Conservation (phyloP, 2,797 vertebrate species). For the Crocidura indochinensis region DNA sequence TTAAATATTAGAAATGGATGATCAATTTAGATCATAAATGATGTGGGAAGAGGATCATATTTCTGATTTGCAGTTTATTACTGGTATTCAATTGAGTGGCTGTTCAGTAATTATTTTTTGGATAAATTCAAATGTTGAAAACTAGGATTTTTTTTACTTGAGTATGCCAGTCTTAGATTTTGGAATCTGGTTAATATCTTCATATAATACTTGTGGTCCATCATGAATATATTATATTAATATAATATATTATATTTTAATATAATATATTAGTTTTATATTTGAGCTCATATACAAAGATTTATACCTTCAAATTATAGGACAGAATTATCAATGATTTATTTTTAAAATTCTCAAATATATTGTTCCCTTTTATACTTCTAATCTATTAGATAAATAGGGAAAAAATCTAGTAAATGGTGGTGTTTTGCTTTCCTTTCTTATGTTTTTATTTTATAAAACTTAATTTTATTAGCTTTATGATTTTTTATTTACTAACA, state of each 20-base stretch:
- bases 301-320: background rate
- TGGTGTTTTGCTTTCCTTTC: no score
- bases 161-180: background rate
- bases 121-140: background rate
- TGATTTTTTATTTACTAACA: no score
- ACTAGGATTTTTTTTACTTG: background rate
- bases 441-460: no score
- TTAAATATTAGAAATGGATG: constrained; percentile 11
- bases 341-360: constrained; percentile 25
- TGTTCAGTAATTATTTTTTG: constrained; percentile 2
- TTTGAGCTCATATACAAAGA: background rate
- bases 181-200: constrained; percentile 1
- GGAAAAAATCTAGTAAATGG: no score
- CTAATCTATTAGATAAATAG: no score
- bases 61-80: background rate
- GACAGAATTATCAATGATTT: background rate
- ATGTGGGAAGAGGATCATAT: background rate
- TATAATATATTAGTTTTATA: background rate
- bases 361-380: no score
- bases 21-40: constrained; percentile 38
- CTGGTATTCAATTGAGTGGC: background rate
- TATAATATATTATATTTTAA: no score
- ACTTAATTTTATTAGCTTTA: no score
- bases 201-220: constrained; percentile 24
- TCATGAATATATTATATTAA: no score